Evolutionary conservation across 2,888 invertebrate species (phyloP), one percentile per base, ranked within the genome.

Genomic region (Coleophora flavipennella): DNA sequence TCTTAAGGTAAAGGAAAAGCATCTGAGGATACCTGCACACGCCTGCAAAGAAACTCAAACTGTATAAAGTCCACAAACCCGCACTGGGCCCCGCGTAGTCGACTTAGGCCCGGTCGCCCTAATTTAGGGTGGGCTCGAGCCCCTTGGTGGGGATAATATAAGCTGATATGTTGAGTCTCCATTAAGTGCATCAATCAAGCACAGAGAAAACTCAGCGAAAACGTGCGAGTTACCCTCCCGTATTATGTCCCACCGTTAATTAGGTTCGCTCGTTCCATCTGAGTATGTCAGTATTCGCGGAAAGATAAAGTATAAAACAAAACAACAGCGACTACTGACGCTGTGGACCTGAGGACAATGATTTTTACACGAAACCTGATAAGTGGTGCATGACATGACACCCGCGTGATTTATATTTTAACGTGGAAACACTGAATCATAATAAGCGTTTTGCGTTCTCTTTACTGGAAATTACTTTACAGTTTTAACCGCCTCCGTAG

Each of bases 271-370:
- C 62, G 62, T 64, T 67, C 67, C 66, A 66, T 67, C 63, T 63
- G 60, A 67, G 69, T 72, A 76, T 78, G 78, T 76, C 72, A 67
- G 66, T 55, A 56, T 78, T 77, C 76, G 63, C 55, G 65, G 77
- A 78, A 78, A 68, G 20, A 61, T 62, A 59, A 60, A 66, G 65
- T 57, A 20, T 59, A 52, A 57, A 66, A 74, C 72, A 78, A 73
- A 71, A 6, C 20, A 20, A 20, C 20, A 6, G 6, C 20, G 20
- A 6, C 20, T 67, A 57, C 57, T 53, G 62, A 62, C 53, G 58
- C 61, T 66, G 69, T 20, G 20, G 20, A 20, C 64, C 68, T 72
- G 69, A 72, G 70, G 61, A 64, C 59, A 51, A 53, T 51, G 60
- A 33, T 38, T 57, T 44, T 51, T 49, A 50, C 50, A 48, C 46